Base-by-base conservation (phyloP, 2,113 vertebrate genomes). In the Gracilinanus agilis region DNA sequence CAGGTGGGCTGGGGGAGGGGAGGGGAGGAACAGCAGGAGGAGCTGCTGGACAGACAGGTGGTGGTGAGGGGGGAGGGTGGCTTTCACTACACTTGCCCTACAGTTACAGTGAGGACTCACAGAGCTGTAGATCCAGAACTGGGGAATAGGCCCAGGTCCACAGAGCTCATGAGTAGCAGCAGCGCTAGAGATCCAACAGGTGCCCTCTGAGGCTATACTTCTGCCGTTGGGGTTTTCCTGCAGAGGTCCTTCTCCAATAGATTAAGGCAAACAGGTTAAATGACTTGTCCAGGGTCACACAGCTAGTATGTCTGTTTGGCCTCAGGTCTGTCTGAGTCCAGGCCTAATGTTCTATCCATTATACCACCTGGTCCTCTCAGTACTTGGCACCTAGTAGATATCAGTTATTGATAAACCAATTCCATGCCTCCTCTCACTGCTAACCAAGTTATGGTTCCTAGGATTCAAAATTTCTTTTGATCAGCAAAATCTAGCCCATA, bases 1-100 rank as follows among this genome's bases (percentile, higher is more conserved):
- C 99, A 99, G 99, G 99, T 99, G 90, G 97, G 95, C 92, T 93
- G 91, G 92, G 55, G 54, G 40, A 49, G 49, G 49, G 49, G 49
- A 49, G 49, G 49, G n/a, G n/a, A n/a, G n/a, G n/a, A n/a, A n/a
- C n/a, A n/a, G n/a, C n/a, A n/a, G n/a, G 49, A 49, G 49, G 49
- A 49, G 49, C 2, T 49, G 2, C 49, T 49, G 2, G 49, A 49
- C 49, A 49, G 49, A 49, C 49, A 49, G 49, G 49, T 49, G 49
- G n/a, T n/a, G n/a, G n/a, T n/a, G n/a, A n/a, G n/a, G n/a, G n/a
- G n/a, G n/a, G 49, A 5, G 49, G 49, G 49, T 49, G 49, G 49
- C 49, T 49, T 49, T 49, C 49, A 49, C 49, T 49, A 49, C 5
- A 49, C 49, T 49, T 49, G 49, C 49, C 49, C 49, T 49, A 49